Evolutionary conservation across 2,797 vertebrate species (phyloP).

Genomic region (Erithacus rubecula): DNA sequence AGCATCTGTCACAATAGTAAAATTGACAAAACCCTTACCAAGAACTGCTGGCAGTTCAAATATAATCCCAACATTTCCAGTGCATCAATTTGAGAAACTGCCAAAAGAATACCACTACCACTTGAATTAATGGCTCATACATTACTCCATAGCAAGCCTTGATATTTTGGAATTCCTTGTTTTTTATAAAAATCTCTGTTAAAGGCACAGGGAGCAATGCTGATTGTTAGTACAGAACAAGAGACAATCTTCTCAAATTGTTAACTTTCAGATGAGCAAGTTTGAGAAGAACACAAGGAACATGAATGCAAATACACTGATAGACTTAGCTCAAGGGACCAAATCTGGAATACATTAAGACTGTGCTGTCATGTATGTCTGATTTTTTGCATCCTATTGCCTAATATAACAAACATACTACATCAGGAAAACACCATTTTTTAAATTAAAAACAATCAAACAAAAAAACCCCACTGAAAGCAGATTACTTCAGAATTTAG

Average conservation of each 20-base stretch:
- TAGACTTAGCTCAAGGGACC: neutral
- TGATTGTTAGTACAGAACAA: neutral
- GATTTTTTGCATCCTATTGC: neutral
- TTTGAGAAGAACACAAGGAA: neutral
- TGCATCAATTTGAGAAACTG: neutral
- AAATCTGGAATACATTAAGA: neutral
- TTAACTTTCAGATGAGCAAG: neutral
- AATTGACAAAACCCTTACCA: neutral
- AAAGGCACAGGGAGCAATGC: neutral
- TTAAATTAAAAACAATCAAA: neutral
- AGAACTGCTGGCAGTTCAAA: neutral
- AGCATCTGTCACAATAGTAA: accelerated
- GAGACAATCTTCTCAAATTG: neutral
- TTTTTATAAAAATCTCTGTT: neutral
- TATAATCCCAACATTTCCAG: neutral
- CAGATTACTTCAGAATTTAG: neutral
- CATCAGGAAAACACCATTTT: neutral
- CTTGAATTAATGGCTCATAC: neutral
- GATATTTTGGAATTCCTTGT: neutral
- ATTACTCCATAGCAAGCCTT: neutral
- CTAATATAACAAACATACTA: neutral
- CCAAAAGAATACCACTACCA: neutral
- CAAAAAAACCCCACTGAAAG: neutral
- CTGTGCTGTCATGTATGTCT: accelerated
- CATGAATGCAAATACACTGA: neutral